These are phyloP conservation scores for Macrosoma leucophasiata DNA, from an alignment of 2,888 invertebrate genomes.

Conservation along the genomic window DNA sequence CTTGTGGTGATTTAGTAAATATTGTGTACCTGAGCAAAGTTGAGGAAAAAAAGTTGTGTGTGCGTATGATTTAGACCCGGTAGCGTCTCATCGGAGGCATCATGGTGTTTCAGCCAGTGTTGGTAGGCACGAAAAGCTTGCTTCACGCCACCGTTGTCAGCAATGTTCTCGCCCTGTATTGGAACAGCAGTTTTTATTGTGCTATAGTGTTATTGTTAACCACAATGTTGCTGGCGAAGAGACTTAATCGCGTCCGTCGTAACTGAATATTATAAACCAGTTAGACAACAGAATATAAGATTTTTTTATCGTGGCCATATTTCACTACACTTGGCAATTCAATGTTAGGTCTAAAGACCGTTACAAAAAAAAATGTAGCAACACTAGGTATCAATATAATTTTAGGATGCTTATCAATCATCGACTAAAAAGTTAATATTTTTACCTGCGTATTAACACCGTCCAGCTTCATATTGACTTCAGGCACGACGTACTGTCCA, in stretches of 20 bases:
- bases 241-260: no score
- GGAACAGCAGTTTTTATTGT: not conserved
- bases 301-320: no score
- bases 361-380: no score
- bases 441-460: slow-evolving; percentile 84
- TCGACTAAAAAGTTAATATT: not conserved
- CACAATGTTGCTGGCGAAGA: no score
- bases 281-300: no score
- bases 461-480: slow-evolving; percentile 84
- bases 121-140: slow-evolving; percentile 92
- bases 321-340: no score
- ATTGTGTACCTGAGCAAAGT: slow-evolving; percentile 83
- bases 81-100: slow-evolving; percentile 77
- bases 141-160: slow-evolving; percentile 96
- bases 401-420: no score
- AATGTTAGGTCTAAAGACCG: no score
- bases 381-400: no score
- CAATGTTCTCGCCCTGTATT: slow-evolving; percentile 91
- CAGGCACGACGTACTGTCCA: slow-evolving; percentile 86
- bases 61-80: slow-evolving; percentile 84
- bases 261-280: no score
- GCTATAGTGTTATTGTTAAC: no score
- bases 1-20: not conserved
- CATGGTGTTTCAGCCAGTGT: slow-evolving; percentile 81
- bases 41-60: slow-evolving; percentile 91